Evolutionary conservation across 2,888 invertebrate genomes (phyloP), one percentile per base, ranked within the genome.

Genomic region (Horisme vitalbata): DNA sequence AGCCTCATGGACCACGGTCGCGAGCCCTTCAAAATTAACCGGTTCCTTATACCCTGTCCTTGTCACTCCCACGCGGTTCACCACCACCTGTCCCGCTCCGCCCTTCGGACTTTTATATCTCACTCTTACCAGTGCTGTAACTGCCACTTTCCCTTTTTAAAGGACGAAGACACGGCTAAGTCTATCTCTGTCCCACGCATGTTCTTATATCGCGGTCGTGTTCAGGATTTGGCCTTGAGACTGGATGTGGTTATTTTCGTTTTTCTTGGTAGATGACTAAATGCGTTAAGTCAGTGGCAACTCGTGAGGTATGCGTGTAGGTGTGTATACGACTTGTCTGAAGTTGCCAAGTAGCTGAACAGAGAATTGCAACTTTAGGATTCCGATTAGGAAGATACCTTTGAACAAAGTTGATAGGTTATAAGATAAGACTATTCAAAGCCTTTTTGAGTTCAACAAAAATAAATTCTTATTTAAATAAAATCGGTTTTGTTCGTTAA

Each of bases 121-220:
- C 88, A 87, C 88, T 87, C 88, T 86, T 80, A 72, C 88, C 78
- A 73, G 69, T 71, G 79, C 71, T 70, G 57, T 67, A 71, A 79
- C 75, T 80, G 84, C 80, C 86, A 89, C 89, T 88, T 89, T 89
- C 89, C 89, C 87, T 89, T 88, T 89, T 87, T 74, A 88, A 88
- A 87, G 87, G 86, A 87, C 88, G 89, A 88, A 88, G 86, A 84
- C 83, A 79, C 79, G 65, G 59, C 54, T 37, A 63, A 20, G 27
- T 23, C 23, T 31, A 35, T 82, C 81, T 50, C 60, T 59, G 13
- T 85, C 60, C 1, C 5, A 1, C 63, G 0, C n/a, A n/a, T 28
- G 10, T 2, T 8, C 0, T 7, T 7, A 20, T 37, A n/a, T 39
- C 4, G 30, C 77, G 67, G 59, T 86, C 78, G 41, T 57, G 61